A percentile compares a stretch with the other conserved stretches of the same genome.
Evolutionary conservation across 2,888 invertebrate species (phyloP).

Genomic region (Xestia xanthographa): DNA sequence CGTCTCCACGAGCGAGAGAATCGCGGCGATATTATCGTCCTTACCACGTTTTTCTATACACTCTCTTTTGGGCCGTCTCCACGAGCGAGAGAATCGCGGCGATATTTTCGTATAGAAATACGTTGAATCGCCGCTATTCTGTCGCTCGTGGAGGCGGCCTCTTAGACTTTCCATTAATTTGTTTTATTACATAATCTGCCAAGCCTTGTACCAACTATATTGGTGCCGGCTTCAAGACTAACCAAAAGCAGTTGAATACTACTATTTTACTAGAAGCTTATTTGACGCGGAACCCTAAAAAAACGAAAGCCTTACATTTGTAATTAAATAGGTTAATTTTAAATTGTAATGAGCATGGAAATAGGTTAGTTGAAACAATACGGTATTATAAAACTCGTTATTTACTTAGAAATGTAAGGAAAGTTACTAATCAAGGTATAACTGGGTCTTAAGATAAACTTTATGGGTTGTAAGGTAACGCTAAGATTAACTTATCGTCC

Average conservation of each 20-base stretch:
- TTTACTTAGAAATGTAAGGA: conserved; percentile 19
- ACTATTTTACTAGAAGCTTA: neutral
- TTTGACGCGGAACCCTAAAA: neutral
- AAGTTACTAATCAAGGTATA: conserved; percentile 13
- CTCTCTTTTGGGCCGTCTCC: too few species aligned
- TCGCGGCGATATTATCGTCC: too few species aligned
- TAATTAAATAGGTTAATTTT: conserved; percentile 53
- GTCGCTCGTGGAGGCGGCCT: too few species aligned
- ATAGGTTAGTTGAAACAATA: conserved; percentile 48
- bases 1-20: too few species aligned
- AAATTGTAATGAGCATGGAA: conserved; percentile 47
- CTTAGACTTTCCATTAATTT: neutral
- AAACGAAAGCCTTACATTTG: conserved; percentile 4
- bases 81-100: too few species aligned
- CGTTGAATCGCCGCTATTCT: too few species aligned
- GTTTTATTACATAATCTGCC: neutral
- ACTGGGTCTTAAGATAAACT: conserved; percentile 41
- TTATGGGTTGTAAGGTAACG: conserved; percentile 12
- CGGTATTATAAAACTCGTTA: conserved; percentile 41
- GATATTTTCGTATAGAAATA: too few species aligned
- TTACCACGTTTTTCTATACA: too few species aligned
- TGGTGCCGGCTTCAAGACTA: neutral
- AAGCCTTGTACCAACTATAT: neutral
- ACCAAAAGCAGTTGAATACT: neutral
- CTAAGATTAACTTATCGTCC: conserved; percentile 29